Evolutionary conservation across 2,888 invertebrate genomes (phyloP).

Genomic region (Eledone cirrhosa): DNA sequence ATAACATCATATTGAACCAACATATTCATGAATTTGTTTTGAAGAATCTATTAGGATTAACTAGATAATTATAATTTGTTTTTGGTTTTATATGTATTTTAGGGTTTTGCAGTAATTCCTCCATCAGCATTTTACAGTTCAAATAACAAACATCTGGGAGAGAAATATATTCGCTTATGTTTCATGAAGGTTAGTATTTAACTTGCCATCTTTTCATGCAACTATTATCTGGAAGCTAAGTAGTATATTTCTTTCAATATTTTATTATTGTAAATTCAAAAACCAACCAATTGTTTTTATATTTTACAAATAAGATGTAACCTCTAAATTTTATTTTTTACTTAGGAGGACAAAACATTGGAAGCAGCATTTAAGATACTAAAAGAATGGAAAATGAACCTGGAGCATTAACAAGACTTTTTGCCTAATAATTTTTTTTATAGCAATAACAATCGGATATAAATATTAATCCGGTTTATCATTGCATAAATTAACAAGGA

Average conservation of each 20-base stretch:
- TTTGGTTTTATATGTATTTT: slow-evolving; percentile 34
- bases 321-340: slow-evolving; percentile 18
- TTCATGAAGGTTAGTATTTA: slow-evolving; percentile 81
- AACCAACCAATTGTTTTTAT: not conserved
- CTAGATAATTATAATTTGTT: no score
- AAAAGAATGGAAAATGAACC: slow-evolving; percentile 46
- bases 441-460: no score
- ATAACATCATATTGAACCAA: no score
- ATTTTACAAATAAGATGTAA: not conserved
- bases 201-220: no score
- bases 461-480: no score
- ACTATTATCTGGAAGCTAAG: no score
- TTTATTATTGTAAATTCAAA: no score
- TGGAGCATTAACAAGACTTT: not conserved
- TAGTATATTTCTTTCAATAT: no score
- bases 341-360: slow-evolving; percentile 65
- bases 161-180: slow-evolving; percentile 89
- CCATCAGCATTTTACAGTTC: slow-evolving; percentile 91
- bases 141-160: slow-evolving; percentile 81
- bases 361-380: slow-evolving; percentile 62
- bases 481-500: no score
- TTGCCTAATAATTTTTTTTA: no score
- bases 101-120: slow-evolving; percentile 92
- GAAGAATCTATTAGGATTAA: no score
- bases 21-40: no score